Evolutionary conservation across 2,113 vertebrate species (phyloP).

Genomic region (Oreochromis spilurus): DNA sequence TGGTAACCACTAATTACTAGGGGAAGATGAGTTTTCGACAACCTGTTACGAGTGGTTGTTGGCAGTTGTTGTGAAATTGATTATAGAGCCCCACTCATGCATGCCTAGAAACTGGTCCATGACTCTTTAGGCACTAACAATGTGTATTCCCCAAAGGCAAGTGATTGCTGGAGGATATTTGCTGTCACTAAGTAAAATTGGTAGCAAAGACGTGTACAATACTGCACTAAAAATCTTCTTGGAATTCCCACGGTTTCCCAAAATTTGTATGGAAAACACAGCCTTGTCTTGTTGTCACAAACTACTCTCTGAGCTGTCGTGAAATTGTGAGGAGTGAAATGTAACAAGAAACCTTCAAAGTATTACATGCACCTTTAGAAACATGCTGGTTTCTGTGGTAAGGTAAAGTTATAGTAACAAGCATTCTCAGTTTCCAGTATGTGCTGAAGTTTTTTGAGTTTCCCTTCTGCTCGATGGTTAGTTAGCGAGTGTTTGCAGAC

Average conservation of each 20-base stretch:
- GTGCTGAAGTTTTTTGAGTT: no score
- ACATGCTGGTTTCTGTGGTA: neutral
- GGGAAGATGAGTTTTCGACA: neutral
- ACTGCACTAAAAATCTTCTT: neutral
- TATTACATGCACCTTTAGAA: neutral
- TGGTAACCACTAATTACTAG: neutral
- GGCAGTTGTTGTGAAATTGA: neutral
- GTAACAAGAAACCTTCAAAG: neutral
- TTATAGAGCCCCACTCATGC: neutral
- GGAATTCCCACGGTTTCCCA: neutral
- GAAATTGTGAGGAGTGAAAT: neutral
- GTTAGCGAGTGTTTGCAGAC: neutral
- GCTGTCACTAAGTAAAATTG: neutral
- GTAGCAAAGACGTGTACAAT: rapidly evolving
- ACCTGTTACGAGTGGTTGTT: neutral
- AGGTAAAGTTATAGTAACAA: neutral
- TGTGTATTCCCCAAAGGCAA: neutral
- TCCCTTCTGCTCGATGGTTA: neutral
- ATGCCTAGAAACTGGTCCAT: neutral
- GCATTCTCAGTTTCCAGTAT: neutral
- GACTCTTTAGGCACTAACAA: neutral
- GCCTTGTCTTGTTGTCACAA: neutral
- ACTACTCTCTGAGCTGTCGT: neutral
- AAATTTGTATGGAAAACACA: neutral
- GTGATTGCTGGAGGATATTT: neutral